Conservation (phyloP, 23 tunicate species). For the Botrylloides violaceus region DNA sequence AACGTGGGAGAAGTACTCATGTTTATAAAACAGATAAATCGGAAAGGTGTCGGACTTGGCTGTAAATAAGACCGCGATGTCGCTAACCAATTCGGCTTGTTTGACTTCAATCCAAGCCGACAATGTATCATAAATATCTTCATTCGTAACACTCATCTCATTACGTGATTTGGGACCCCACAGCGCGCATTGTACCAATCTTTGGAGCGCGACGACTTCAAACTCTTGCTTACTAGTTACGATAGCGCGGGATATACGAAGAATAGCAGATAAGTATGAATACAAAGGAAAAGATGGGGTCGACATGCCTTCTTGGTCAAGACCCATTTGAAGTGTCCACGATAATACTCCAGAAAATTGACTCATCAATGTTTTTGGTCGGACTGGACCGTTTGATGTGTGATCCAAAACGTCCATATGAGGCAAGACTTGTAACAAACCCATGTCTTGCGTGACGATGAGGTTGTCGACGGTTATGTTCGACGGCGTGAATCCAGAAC, state of each 20-base stretch:
- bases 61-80: constrained; percentile 59
- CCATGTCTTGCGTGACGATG: constrained; percentile 57
- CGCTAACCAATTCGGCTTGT: constrained; percentile 83
- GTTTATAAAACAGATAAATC: constrained; percentile 45
- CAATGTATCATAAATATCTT: constrained; percentile 34
- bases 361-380: background rate
- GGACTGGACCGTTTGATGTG: constrained; percentile 2
- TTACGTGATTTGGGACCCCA: constrained; percentile 84
- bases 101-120: constrained; percentile 89
- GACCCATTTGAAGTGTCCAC: constrained; percentile 33
- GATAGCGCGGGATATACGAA: constrained; percentile 17
- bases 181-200: constrained; percentile 74
- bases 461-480: constrained; percentile 52
- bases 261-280: constrained; percentile 53
- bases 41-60: constrained; percentile 31
- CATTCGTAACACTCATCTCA: constrained; percentile 36
- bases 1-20: constrained; percentile 52
- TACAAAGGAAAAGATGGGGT: constrained; percentile 30
- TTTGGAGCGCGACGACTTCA: constrained; percentile 25
- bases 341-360: constrained; percentile 9
- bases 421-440: constrained; percentile 70
- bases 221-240: constrained; percentile 21
- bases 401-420: constrained; percentile 47
- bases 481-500: constrained; percentile 57
- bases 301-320: background rate